A percentile compares a stretch with the other conserved stretches of the same genome.
phyloP scores from a whole-genome alignment of 2,888 invertebrate genomes.

The Hydropsyche betteni region DNA sequence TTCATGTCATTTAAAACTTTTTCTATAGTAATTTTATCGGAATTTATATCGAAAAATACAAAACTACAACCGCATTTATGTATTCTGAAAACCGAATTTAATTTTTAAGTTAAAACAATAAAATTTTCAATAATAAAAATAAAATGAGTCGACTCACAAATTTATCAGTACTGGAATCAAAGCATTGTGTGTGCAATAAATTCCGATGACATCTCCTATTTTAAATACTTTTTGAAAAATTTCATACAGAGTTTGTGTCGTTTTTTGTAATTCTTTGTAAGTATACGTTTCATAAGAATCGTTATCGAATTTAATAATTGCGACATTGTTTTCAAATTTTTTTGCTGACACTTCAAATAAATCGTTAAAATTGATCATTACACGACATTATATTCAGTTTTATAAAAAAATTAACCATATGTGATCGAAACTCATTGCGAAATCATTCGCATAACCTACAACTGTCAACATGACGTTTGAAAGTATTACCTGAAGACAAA shows the following conservation, averaged over 20 bases:
- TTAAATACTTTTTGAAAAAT: slow-evolving; percentile 59
- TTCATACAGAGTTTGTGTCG: slow-evolving; percentile 62
- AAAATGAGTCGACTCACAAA: slow-evolving; percentile 61
- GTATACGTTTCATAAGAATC: slow-evolving; percentile 58
- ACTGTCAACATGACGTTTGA: slow-evolving; percentile 22
- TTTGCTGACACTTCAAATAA: slow-evolving; percentile 6
- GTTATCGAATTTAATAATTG: slow-evolving; percentile 58
- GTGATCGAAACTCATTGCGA: neutral
- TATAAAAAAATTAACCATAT: neutral
- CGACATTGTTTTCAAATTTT: slow-evolving; percentile 54
- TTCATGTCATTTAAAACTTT: slow-evolving; percentile 56
- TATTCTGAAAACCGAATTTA: slow-evolving; percentile 59
- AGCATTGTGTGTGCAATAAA: slow-evolving; percentile 64
- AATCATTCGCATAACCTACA: neutral
- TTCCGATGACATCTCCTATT: slow-evolving; percentile 61
- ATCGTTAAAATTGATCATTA: slow-evolving; percentile 12
- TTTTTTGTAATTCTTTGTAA: slow-evolving; percentile 63
- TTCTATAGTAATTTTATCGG: slow-evolving; percentile 56
- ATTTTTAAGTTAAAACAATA: slow-evolving; percentile 1
- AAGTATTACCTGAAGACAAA: neutral
- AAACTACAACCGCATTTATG: slow-evolving; percentile 65
- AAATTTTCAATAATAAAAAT: neutral
- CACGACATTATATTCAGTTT: neutral
- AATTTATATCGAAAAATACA: slow-evolving; percentile 62
- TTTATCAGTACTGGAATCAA: slow-evolving; percentile 66